These are phyloP conservation scores for Lerema accius DNA, from an alignment of 1,140 invertebrate genomes.

Conservation along the genomic window DNA sequence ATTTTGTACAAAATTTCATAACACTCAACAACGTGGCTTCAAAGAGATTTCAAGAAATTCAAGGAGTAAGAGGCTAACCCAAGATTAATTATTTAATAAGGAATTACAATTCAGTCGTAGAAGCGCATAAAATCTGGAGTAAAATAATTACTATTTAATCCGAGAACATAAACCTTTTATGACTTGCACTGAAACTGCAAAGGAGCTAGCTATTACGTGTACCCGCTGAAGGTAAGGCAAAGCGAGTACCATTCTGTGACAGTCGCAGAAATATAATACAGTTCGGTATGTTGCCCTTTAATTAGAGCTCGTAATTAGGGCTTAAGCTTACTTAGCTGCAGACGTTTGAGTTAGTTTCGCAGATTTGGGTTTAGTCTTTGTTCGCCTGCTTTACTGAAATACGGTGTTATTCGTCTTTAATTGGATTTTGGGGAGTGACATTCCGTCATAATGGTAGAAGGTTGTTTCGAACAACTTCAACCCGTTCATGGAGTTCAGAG, in stretches of 20 bases:
- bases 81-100: no score
- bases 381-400: not conserved
- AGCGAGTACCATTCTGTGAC: slow-evolving; percentile 3
- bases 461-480: no score
- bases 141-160: no score
- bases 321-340: not conserved
- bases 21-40: no score
- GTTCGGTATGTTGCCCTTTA: not conserved
- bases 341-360: not conserved
- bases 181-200: not conserved
- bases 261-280: slow-evolving; percentile 3
- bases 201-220: slow-evolving; percentile 1
- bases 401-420: not conserved
- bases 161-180: not conserved
- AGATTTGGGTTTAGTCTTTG: not conserved
- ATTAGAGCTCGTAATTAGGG: not conserved
- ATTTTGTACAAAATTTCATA: no score
- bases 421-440: no score
- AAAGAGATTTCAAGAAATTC: no score
- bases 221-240: not conserved
- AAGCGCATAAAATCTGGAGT: no score
- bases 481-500: no score
- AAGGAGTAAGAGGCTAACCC: no score
- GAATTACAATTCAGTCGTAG: no score
- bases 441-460: no score